phyloP scores from a whole-genome alignment of 92 coral and sea anemone genomes.

The Paramuricea clavata region DNA sequence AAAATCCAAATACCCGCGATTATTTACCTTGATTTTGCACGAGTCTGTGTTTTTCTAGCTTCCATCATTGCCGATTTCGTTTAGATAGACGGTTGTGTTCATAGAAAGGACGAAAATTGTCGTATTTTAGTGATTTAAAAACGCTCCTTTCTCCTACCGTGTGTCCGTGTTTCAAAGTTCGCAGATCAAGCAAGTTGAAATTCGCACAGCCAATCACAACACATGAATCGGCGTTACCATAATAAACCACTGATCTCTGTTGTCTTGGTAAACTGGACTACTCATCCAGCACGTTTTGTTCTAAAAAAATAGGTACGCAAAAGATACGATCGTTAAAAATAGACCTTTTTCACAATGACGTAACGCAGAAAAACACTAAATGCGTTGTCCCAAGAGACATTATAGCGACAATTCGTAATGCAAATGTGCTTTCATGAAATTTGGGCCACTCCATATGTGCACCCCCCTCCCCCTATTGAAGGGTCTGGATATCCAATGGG shows the following conservation, averaged over 20 bases:
- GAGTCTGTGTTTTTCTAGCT: background rate
- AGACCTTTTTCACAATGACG: no score
- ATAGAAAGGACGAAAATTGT: background rate
- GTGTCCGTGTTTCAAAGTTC: background rate
- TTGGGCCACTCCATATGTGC: no score
- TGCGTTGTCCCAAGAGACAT: no score
- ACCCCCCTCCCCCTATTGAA: no score
- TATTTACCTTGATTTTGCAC: slow-evolving; percentile 28
- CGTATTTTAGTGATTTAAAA: background rate
- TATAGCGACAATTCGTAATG: no score
- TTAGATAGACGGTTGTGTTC: background rate
- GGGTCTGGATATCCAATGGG: no score
- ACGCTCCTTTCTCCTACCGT: background rate
- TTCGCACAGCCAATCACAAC: slow-evolving; percentile 41
- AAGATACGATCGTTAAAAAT: background rate
- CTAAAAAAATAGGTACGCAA: background rate
- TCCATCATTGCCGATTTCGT: slow-evolving; percentile 1
- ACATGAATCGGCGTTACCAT: slow-evolving; percentile 21
- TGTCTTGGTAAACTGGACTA: background rate
- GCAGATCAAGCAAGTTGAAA: slow-evolving; percentile 27
- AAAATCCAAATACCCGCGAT: background rate
- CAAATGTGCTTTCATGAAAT: no score
- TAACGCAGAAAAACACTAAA: no score
- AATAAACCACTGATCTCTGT: slow-evolving; percentile 11
- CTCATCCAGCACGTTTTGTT: background rate